These are phyloP conservation scores for Macropus fuliginosus DNA, from an alignment of 2,797 vertebrate genomes.

Conservation along the genomic window DNA sequence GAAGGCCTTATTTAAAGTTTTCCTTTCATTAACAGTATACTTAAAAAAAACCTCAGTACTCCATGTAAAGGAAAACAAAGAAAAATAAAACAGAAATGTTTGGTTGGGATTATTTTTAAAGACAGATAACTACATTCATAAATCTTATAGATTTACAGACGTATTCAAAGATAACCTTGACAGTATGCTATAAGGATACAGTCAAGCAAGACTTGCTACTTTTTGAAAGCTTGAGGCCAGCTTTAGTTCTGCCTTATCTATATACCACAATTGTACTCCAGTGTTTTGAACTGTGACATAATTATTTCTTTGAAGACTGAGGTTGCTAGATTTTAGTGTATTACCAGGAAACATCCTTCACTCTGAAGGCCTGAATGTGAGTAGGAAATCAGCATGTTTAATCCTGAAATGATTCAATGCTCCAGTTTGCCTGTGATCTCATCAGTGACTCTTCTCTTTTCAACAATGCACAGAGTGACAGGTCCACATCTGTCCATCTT, in stretches of 20 bases:
- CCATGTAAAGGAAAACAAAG: slow-evolving; percentile 3
- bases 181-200: background rate
- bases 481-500: background rate
- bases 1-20: slow-evolving; percentile 67
- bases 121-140: background rate
- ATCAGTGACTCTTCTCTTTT: background rate
- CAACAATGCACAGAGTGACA: background rate
- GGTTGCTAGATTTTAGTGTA: background rate
- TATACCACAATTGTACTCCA: background rate
- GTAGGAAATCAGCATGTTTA: background rate
- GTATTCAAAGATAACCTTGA: background rate
- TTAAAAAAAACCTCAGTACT: slow-evolving; percentile 48
- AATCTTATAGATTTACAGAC: slow-evolving; percentile 1
- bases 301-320: background rate
- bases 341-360: background rate
- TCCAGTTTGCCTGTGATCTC: background rate
- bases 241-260: background rate
- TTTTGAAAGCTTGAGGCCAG: background rate
- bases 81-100: slow-evolving; percentile 20
- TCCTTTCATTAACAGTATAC: slow-evolving; percentile 66
- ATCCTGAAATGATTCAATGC: background rate
- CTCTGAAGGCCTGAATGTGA: background rate
- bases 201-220: background rate
- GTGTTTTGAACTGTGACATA: background rate
- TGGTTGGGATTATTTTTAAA: background rate